phyloP scores from a whole-genome alignment of 2,888 invertebrate species.

The Sphecodes monilicornis region DNA sequence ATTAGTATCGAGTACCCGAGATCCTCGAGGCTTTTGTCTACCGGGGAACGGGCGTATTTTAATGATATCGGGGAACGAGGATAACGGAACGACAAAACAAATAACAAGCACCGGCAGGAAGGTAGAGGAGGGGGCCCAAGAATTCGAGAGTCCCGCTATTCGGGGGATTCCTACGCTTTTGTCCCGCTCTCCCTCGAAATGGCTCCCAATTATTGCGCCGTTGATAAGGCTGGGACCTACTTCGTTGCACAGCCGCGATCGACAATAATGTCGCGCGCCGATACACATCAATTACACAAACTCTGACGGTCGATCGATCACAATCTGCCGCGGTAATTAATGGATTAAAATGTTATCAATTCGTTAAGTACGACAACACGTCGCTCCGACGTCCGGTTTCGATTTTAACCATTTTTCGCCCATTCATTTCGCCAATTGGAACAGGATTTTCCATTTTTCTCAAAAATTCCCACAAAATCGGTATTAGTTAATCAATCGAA shows the following conservation, averaged over 20 bases:
- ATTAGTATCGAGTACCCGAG: constrained; percentile 35
- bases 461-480: too few relatives aligned
- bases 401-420: not conserved
- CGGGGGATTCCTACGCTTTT: not conserved
- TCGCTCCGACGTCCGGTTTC: not conserved
- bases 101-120: not conserved
- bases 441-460: not conserved
- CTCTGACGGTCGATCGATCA: not conserved
- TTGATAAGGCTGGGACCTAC: not conserved
- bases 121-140: too few relatives aligned
- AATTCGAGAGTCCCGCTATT: not conserved
- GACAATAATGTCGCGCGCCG: not conserved
- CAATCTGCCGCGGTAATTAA: not conserved
- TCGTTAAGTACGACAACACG: not conserved
- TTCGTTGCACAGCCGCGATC: not conserved
- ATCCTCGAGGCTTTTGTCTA: constrained; percentile 15
- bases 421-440: not conserved
- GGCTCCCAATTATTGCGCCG: not conserved
- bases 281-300: not conserved
- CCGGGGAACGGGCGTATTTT: not conserved
- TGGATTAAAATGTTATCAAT: not conserved
- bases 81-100: not conserved
- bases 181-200: not conserved
- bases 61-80: constrained; percentile 21
- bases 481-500: too few relatives aligned